A percentile compares a stretch with the other conserved stretches of the same genome.
Evolutionary conservation across 2,797 vertebrate genomes (phyloP).

Genomic region (Anabacerthia variegaticeps): DNA sequence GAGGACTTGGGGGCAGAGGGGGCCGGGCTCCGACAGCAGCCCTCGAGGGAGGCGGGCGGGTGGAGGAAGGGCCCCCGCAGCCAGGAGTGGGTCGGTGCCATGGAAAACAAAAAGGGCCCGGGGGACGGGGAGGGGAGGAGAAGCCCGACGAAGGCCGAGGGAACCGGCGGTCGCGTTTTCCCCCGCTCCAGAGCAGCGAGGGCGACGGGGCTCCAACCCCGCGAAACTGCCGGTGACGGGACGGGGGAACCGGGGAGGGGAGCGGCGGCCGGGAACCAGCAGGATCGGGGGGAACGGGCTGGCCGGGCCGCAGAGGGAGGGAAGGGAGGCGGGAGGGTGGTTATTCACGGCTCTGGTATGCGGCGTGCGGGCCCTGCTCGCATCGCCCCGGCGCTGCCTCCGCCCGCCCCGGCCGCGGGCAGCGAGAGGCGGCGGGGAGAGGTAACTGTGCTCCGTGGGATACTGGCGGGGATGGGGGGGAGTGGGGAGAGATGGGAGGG

Average conservation of each 20-base stretch:
- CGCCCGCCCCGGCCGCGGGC: not conserved
- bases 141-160: not conserved
- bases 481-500: not conserved
- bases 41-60: not conserved
- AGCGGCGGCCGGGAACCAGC: too few species aligned
- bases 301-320: not conserved
- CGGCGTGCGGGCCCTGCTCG: not conserved
- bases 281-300: not conserved
- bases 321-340: not conserved
- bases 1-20: not conserved
- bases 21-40: not conserved
- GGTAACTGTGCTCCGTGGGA: not conserved
- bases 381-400: not conserved
- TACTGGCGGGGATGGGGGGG: too few species aligned
- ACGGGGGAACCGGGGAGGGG: not conserved
- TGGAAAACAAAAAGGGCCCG: not conserved
- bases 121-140: slow-evolving; percentile 10
- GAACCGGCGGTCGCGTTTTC: not conserved
- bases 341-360: slow-evolving; percentile 40
- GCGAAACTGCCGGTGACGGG: not conserved
- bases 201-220: not conserved
- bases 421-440: not conserved
- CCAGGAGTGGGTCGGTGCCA: slow-evolving; percentile 41
- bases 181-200: not conserved
- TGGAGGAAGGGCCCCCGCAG: not conserved